Percentiles rank a stretch among this genome's conserved stretches.
Evolutionary conservation across 1,140 invertebrate species (phyloP).

Genomic region (Drosophila eugracilis): DNA sequence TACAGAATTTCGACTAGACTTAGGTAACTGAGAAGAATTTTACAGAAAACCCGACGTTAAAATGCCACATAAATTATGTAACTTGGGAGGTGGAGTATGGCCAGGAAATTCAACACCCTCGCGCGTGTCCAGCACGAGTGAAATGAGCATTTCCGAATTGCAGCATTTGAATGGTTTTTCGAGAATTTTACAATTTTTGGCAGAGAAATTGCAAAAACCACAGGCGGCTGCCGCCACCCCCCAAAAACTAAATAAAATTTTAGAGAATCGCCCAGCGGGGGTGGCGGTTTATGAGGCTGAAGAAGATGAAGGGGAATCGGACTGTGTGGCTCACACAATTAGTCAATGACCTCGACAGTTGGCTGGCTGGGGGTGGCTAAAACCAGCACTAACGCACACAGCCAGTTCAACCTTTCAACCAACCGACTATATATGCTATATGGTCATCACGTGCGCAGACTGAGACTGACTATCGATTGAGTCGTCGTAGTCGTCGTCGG

Average conservation of each 20-base stretch:
- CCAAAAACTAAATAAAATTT: slow-evolving; percentile 43
- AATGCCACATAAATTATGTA: slow-evolving; percentile 80
- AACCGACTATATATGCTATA: slow-evolving; percentile 18
- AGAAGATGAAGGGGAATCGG: neutral
- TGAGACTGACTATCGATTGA: slow-evolving; percentile 79
- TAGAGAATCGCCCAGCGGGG: slow-evolving; percentile 55
- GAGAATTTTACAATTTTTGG: slow-evolving; percentile 60
- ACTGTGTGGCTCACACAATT: slow-evolving; percentile 67
- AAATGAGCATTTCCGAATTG: slow-evolving; percentile 64
- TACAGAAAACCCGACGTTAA: slow-evolving; percentile 64
- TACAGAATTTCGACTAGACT: slow-evolving; percentile 6
- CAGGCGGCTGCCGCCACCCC: slow-evolving; percentile 37
- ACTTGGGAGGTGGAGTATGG: slow-evolving; percentile 6
- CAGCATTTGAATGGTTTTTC: slow-evolving; percentile 44
- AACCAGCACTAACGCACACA: slow-evolving; percentile 20
- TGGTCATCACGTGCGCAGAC: slow-evolving; percentile 77
- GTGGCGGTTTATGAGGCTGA: slow-evolving; percentile 22
- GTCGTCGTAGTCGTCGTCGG: slow-evolving; percentile 55
- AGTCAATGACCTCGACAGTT: slow-evolving; percentile 77
- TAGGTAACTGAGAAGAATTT: slow-evolving; percentile 55
- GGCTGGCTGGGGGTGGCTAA: slow-evolving; percentile 44
- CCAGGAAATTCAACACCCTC: slow-evolving; percentile 40
- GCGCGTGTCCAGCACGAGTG: slow-evolving; percentile 50
- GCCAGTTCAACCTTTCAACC: neutral
- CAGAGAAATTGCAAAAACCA: slow-evolving; percentile 64